A percentile compares a stretch with the other conserved stretches of the same genome.
These are phyloP conservation scores for Asarcornis scutulata DNA, from an alignment of 2,113 vertebrate species.

Conservation along the genomic window DNA sequence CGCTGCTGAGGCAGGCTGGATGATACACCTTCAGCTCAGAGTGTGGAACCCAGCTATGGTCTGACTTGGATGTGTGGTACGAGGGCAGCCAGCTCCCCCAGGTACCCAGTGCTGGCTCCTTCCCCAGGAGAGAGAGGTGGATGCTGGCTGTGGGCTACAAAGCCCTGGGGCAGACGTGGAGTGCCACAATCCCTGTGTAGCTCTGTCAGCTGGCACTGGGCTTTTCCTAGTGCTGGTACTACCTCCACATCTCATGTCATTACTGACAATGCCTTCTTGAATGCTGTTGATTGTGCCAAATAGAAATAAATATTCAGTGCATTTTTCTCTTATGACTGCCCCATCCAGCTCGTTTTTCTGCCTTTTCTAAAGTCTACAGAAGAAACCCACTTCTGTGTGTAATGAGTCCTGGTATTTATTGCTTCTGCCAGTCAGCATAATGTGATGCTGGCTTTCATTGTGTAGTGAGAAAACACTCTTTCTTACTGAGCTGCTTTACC, in stretches of 20 bases:
- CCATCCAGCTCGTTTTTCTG: not conserved
- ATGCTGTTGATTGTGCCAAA: not conserved
- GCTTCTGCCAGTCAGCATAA: not conserved
- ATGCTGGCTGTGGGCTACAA: not conserved
- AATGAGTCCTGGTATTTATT: not conserved
- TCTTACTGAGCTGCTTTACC: not conserved
- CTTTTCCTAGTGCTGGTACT: not conserved
- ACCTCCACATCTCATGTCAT: not conserved
- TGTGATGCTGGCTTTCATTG: not conserved
- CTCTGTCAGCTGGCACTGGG: not conserved
- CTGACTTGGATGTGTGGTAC: not conserved
- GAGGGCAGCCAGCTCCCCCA: not conserved
- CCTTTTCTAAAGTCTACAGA: not conserved
- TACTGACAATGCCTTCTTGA: not conserved
- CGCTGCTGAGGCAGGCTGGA: not conserved
- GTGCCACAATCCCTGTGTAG: not conserved
- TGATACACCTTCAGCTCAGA: not conserved
- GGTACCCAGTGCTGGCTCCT: not conserved
- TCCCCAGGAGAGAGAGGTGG: fast-evolving
- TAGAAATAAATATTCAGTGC: not conserved
- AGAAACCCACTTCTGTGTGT: not conserved
- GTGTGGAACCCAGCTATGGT: fast-evolving
- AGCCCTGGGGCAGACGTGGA: not conserved
- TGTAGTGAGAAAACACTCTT: not conserved
- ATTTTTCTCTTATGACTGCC: not conserved